Conservation (phyloP, 1,140 invertebrate genomes). For the Triops cancriformis region DNA sequence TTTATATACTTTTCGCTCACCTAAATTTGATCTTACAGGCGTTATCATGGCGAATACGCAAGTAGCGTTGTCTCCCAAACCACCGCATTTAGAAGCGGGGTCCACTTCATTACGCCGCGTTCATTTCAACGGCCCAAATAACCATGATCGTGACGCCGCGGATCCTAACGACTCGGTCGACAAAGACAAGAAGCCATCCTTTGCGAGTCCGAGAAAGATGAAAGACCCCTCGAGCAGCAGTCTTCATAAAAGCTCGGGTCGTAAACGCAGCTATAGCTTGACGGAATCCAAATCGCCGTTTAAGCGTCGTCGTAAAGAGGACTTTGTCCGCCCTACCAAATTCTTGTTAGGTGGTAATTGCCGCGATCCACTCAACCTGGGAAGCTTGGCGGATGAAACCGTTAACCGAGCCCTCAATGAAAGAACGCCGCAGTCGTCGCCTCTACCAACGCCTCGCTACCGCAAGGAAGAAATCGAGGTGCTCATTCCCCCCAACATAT, state of each 20-base stretch:
- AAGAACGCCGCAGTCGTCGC: constrained; percentile 76
- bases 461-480: constrained; percentile 76
- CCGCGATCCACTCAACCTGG: constrained; percentile 86
- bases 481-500: constrained; percentile 82
- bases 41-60: not conserved
- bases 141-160: not conserved
- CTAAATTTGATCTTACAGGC: not conserved
- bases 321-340: constrained; percentile 70
- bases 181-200: constrained; percentile 13
- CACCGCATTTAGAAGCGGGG: not conserved
- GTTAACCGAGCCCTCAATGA: constrained; percentile 61
- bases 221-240: not conserved
- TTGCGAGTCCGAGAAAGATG: constrained; percentile 24
- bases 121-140: not conserved
- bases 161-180: not conserved
- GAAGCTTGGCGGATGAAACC: constrained; percentile 81
- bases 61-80: not conserved
- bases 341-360: constrained; percentile 92
- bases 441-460: constrained; percentile 72
- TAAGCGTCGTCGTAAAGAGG: constrained; percentile 25
- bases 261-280: not conserved
- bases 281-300: constrained; percentile 8
- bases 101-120: not conserved
- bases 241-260: not conserved
- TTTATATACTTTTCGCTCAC: not conserved